Evolutionary conservation across 2,113 vertebrate species (phyloP).

Genomic region (Platysteira castanea): DNA sequence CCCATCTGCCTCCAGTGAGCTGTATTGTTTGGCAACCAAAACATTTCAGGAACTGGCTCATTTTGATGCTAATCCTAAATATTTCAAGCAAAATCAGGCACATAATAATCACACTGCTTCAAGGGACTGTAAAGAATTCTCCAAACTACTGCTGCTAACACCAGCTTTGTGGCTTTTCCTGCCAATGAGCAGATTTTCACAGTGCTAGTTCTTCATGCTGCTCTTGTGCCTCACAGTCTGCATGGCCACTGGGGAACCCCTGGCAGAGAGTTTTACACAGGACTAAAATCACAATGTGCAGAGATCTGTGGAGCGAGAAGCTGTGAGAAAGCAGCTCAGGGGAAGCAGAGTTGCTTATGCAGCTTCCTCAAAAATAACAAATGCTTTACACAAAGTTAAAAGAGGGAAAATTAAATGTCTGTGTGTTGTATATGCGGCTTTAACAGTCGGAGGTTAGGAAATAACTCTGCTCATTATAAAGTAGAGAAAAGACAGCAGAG

Average conservation of each 20-base stretch:
- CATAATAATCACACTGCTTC: neutral
- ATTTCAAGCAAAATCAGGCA: neutral
- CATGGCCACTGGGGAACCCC: neutral
- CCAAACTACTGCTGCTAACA: neutral
- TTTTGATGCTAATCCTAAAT: neutral
- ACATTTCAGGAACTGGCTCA: neutral
- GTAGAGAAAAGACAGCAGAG: neutral
- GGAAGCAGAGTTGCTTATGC: neutral
- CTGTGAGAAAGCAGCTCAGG: neutral
- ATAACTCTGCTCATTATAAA: neutral
- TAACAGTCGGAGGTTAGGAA: neutral
- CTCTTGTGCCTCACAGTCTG: neutral
- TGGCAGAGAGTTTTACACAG: neutral
- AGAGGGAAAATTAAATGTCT: slow-evolving; percentile 5
- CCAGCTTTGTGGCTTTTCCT: neutral
- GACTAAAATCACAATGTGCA: neutral
- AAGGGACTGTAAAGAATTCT: neutral
- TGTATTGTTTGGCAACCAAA: neutral
- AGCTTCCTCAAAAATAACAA: neutral
- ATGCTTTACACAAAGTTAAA: neutral
- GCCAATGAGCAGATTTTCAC: neutral
- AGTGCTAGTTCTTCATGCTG: neutral
- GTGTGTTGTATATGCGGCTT: neutral
- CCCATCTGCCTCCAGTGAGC: neutral
- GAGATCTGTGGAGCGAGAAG: neutral